Evolutionary conservation across 1,140 invertebrate species (phyloP), one percentile per base, ranked within the genome.

Genomic region (Anagrus nilaparvatae): DNA sequence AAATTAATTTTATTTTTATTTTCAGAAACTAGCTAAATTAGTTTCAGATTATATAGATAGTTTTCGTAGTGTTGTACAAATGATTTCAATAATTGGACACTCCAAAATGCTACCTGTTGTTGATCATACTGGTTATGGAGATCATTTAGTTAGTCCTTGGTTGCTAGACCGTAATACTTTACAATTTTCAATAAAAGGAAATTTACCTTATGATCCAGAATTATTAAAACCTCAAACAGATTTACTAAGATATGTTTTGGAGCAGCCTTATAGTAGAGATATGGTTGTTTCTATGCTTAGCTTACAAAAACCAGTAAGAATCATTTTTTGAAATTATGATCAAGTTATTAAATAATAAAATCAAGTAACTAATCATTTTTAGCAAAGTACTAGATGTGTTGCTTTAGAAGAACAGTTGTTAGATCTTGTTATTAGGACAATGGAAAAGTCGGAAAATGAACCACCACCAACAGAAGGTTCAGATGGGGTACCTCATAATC

Each of bases 281-380:
- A 94, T 96, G 85, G 88, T 96, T 40, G 94, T 87, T 47, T 85
- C 82, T 1, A 95, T 97, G 86, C 69, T 97, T 14, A 87, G 89
- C 29, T 66, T 97, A 8, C 91, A 92, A 55, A 94, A 92, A 67
- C 87, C 85, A 67, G 79, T 82, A 47, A 34, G 7, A 28, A 27
- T 23, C 19, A 5, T 23, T 39, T 29, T 28, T 44, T 40, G 10
- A 12, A 30, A 29, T 21, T 8, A 14, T 9, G n/a, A 27, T 2
- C 8, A 21, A 18, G 28, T 0, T 19, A 20, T 38, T 33, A 5
- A 29, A n/a, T 18, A 7, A 12, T 9, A 21, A 37, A 37, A 9
- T 9, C 18, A 28, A 2, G 16, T 46, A 17, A 38, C 9, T 30
- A 27, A n/a, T 42, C 18, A 18, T 18, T 16, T 59, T 25, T 52